Evolutionary conservation across 2,113 vertebrate species (phyloP), one percentile per base, ranked within the genome.

Genomic region (Lichenostomus cassidix): DNA sequence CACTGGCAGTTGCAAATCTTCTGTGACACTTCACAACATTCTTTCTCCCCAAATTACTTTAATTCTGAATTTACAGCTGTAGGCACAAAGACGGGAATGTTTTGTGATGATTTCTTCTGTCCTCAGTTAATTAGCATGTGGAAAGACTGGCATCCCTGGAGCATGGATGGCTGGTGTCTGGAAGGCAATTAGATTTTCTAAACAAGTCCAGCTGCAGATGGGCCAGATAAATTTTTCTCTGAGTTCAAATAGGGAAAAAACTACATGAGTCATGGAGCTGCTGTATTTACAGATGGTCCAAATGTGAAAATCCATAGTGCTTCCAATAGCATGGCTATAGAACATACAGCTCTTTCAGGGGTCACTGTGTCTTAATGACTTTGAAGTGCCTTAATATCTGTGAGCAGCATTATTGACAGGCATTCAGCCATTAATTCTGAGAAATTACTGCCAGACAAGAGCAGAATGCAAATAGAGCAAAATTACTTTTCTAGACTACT

Each of bases 41-140:
- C 90, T 92, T 96, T 95, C 79, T 92, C 56, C 58, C 53, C 69
- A 94, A 47, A 96, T 95, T 91, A 91, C 55, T 91, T 94, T 83
- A 95, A 95, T 95, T 95, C 59, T 86, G 67, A 79, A 79, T 96
- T 94, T 96, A 96, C 93, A 96, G 91, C 92, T 96, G 91, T 89
- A 89, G 85, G 85, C 93, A 80, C 83, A 94, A 95, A 90, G 74
- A 95, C 37, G 17, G 63, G 89, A 92, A 85, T 65, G 63, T 85
- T 89, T 90, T 90, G 70, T 87, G 87, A 71, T 73, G 37, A 95
- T 95, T 94, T 96, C 91, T 95, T 95, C 87, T 95, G 92, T 79
- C 83, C 83, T 94, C 63, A 19, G 82, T 94, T 95, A 94, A 96
- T 97, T 96, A 93, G 67, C 85, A 59, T 62, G 65, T 95, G 77